Percentiles rank a stretch among this genome's conserved stretches.
Evolutionary conservation across 2,113 vertebrate species (phyloP).

Genomic region (Ramphastos sulfuratus): DNA sequence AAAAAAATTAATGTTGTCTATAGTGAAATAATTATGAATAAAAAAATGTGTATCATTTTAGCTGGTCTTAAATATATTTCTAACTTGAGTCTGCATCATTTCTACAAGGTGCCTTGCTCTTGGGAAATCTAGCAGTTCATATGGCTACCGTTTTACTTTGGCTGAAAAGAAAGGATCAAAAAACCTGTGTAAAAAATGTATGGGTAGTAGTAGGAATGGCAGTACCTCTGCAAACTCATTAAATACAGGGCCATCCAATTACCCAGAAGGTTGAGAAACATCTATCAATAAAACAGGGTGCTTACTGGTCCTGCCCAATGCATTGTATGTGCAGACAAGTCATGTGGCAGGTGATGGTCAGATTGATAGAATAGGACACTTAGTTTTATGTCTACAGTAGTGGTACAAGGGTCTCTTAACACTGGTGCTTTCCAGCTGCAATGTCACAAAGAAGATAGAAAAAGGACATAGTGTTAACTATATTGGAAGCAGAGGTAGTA

Average conservation of each 20-base stretch:
- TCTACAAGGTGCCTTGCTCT: background rate
- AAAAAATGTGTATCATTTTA: background rate
- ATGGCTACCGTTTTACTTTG: conserved; percentile 51
- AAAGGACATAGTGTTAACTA: rapidly evolving
- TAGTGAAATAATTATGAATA: background rate
- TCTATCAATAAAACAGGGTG: background rate
- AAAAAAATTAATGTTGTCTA: background rate
- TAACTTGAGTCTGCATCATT: background rate
- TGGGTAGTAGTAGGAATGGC: background rate
- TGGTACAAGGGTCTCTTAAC: background rate
- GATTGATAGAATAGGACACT: background rate
- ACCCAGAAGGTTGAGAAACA: background rate
- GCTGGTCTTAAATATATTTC: background rate
- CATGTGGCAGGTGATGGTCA: rapidly evolving
- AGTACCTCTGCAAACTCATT: background rate
- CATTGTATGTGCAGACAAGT: rapidly evolving
- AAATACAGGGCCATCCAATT: background rate
- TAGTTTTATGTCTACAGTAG: background rate
- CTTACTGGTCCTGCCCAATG: background rate
- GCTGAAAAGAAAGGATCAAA: conserved; percentile 38
- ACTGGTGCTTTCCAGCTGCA: background rate
- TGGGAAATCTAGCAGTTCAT: background rate
- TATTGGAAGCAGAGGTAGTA: background rate
- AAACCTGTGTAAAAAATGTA: background rate
- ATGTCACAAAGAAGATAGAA: background rate